phyloP scores from a whole-genome alignment of 2,113 vertebrate species.

The Trochalopteron elliotii region DNA sequence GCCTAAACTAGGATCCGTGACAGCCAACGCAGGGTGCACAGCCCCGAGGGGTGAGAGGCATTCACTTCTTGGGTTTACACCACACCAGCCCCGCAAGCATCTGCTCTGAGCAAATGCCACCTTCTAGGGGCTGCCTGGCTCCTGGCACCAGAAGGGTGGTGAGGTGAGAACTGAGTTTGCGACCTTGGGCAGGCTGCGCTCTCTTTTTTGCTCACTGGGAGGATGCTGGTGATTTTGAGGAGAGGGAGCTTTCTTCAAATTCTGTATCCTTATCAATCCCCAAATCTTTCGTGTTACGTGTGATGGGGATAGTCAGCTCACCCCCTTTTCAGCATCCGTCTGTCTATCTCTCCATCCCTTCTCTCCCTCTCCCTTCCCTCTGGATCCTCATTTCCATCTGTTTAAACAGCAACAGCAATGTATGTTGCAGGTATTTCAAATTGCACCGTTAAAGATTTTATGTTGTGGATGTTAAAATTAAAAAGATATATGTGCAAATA shows the following conservation, averaged over 20 bases:
- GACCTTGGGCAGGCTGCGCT: not conserved
- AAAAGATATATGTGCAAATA: constrained; percentile 84
- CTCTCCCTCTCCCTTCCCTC: not conserved
- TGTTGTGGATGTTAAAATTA: constrained; percentile 81
- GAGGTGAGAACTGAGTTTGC: fast-evolving
- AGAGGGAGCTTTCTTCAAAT: not conserved
- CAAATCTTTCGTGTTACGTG: not conserved
- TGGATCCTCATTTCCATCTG: constrained; percentile 71
- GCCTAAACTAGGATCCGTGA: constrained; percentile 29
- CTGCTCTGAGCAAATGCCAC: not conserved
- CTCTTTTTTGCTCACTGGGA: not conserved
- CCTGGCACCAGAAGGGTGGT: not conserved
- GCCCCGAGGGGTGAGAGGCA: not conserved
- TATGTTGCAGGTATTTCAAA: constrained; percentile 71
- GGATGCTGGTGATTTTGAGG: not conserved
- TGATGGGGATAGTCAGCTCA: not conserved
- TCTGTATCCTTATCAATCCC: not conserved
- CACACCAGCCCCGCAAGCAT: not conserved
- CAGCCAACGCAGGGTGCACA: not conserved
- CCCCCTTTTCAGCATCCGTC: not conserved
- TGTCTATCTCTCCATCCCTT: not conserved
- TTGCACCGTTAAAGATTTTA: constrained; percentile 82
- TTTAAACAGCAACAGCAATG: constrained; percentile 66
- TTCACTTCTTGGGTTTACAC: not conserved
- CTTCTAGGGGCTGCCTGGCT: not conserved